phyloP scores from a whole-genome alignment of 1,140 invertebrate species.

The Ooceraea biroi region DNA sequence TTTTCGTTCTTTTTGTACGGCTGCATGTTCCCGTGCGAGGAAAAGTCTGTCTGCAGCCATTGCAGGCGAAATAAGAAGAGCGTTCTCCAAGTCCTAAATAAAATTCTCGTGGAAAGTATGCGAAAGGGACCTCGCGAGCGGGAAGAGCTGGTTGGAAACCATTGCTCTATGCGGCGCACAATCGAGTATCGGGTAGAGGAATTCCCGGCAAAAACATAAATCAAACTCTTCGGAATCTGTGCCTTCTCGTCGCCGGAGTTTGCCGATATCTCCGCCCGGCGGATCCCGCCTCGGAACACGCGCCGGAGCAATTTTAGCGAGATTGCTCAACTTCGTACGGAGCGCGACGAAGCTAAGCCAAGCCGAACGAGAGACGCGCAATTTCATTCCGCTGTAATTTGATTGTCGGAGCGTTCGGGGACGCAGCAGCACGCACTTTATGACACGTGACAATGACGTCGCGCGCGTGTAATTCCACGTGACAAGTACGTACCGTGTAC shows the following conservation, averaged over 20 bases:
- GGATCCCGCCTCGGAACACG: constrained; percentile 7
- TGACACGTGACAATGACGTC: constrained; percentile 49
- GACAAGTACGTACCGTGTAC: constrained; percentile 3
- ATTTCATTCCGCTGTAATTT: constrained; percentile 56
- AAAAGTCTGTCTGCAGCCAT: too few species aligned
- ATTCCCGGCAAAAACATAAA: constrained; percentile 32
- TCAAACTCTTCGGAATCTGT: neutral
- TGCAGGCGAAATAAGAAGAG: neutral
- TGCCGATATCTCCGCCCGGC: constrained; percentile 3
- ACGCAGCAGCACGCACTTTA: constrained; percentile 11
- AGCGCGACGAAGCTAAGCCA: neutral
- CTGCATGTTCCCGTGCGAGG: too few species aligned
- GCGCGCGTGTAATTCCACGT: constrained; percentile 31
- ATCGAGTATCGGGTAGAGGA: neutral
- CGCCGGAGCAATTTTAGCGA: constrained; percentile 44
- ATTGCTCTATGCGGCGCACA: neutral
- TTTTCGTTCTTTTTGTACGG: too few species aligned
- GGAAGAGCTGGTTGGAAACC: neutral
- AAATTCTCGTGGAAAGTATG: neutral
- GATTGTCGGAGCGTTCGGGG: constrained; percentile 35
- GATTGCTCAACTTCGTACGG: constrained; percentile 35
- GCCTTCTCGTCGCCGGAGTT: constrained; percentile 3
- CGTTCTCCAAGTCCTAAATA: neutral
- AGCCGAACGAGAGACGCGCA: neutral
- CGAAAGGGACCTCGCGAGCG: constrained; percentile 5